phyloP scores from a whole-genome alignment of 2,888 invertebrate genomes.

The Phasia obesa region DNA sequence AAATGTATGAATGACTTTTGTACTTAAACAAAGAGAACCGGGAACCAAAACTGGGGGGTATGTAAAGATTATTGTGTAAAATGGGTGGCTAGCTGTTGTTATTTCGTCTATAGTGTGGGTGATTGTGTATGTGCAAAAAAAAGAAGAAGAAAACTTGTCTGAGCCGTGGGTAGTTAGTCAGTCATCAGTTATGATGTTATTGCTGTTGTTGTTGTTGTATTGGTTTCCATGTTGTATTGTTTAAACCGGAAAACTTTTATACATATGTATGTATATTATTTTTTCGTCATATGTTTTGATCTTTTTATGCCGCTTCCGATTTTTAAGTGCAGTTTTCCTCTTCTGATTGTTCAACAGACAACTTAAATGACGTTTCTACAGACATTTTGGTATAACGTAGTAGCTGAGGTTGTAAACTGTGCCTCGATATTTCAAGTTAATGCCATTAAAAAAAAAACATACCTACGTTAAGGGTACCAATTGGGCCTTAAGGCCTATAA shows the following conservation, averaged over 20 bases:
- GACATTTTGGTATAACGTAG: no score
- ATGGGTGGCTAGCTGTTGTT: constrained; percentile 30
- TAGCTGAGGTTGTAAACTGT: no score
- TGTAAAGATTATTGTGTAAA: constrained; percentile 9
- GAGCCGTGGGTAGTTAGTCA: constrained; percentile 37
- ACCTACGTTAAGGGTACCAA: no score
- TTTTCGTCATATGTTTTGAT: constrained; percentile 19
- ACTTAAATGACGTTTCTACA: no score
- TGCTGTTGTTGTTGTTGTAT: constrained; percentile 18
- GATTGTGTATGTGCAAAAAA: constrained; percentile 27
- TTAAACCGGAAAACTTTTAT: constrained; percentile 66
- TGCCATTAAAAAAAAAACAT: no score
- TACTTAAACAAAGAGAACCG: background rate
- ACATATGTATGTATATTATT: constrained; percentile 46
- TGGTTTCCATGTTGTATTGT: constrained; percentile 39
- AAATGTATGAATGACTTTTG: background rate
- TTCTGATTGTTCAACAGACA: no score
- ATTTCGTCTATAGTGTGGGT: constrained; percentile 17
- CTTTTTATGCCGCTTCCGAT: background rate
- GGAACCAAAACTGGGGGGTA: background rate
- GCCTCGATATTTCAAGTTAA: no score
- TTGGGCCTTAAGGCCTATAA: no score
- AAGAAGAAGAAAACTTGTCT: constrained; percentile 28
- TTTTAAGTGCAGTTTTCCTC: background rate
- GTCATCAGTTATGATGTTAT: constrained; percentile 35